A percentile compares a stretch with the other conserved stretches of the same genome.
These are phyloP conservation scores for Okapia johnstoni DNA, from an alignment of 2,113 vertebrate genomes.

Conservation along the genomic window DNA sequence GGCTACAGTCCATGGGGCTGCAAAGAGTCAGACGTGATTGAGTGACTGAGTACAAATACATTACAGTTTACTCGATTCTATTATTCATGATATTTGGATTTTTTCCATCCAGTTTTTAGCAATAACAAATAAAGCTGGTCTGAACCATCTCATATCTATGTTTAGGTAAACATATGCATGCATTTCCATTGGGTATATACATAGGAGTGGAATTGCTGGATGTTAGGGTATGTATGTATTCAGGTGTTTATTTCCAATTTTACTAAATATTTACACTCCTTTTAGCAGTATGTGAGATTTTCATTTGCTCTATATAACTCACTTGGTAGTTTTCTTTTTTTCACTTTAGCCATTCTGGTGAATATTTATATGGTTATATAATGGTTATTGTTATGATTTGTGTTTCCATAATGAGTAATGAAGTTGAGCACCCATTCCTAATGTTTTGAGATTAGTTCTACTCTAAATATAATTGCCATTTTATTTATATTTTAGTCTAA, in stretches of 20 bases:
- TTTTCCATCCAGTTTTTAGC: not conserved
- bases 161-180: not conserved
- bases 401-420: not conserved
- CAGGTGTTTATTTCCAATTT: not conserved
- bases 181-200: not conserved
- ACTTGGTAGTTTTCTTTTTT: not conserved
- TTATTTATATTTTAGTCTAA: not conserved
- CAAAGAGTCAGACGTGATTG: not conserved
- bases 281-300: not conserved
- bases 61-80: not conserved
- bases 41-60: not conserved
- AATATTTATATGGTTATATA: not conserved
- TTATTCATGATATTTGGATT: not conserved
- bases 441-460: not conserved
- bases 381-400: not conserved
- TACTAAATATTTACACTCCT: not conserved
- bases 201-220: not conserved
- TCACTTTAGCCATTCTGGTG: not conserved
- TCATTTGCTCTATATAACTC: not conserved
- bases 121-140: not conserved
- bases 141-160: not conserved
- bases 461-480: slow-evolving; percentile 6
- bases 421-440: not conserved
- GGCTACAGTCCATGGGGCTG: not conserved
- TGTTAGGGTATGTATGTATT: not conserved